A percentile compares a stretch with the other conserved stretches of the same genome.
Evolutionary conservation across 2,797 vertebrate genomes (phyloP).

Genomic region (Darevskia mixta): DNA sequence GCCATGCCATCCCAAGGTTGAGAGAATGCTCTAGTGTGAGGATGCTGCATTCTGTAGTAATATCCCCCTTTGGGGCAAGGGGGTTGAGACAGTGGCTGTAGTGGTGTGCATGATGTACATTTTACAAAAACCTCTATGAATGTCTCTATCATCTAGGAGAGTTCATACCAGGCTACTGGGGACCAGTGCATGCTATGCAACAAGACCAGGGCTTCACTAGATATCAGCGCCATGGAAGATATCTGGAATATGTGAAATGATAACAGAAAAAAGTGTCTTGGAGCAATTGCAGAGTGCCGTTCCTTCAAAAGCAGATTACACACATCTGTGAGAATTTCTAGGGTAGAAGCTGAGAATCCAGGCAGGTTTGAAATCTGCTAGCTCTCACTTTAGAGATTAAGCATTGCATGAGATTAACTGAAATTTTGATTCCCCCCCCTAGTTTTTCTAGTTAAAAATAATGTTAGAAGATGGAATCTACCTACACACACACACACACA

Average conservation of each 20-base stretch:
- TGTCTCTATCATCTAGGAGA: not conserved
- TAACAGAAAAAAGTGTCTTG: not conserved
- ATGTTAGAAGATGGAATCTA: not conserved
- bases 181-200: not conserved
- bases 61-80: too few species aligned
- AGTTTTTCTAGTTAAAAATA: not conserved
- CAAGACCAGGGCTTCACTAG: not conserved
- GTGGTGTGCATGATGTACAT: not conserved
- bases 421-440: not conserved
- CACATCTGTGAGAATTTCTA: not conserved
- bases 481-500: not conserved
- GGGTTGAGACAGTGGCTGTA: not conserved
- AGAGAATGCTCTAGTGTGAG: not conserved
- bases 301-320: not conserved
- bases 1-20: not conserved
- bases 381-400: not conserved
- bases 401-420: not conserved
- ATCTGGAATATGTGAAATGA: too few species aligned
- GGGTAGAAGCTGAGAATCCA: not conserved
- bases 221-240: too few species aligned
- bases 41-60: not conserved
- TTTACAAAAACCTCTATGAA: not conserved
- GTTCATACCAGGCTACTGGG: too few species aligned
- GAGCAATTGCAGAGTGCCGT: not conserved
- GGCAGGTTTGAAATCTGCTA: not conserved